Evolutionary conservation across 2,888 invertebrate species (phyloP).

Genomic region (Tenthredo distinguenda): DNA sequence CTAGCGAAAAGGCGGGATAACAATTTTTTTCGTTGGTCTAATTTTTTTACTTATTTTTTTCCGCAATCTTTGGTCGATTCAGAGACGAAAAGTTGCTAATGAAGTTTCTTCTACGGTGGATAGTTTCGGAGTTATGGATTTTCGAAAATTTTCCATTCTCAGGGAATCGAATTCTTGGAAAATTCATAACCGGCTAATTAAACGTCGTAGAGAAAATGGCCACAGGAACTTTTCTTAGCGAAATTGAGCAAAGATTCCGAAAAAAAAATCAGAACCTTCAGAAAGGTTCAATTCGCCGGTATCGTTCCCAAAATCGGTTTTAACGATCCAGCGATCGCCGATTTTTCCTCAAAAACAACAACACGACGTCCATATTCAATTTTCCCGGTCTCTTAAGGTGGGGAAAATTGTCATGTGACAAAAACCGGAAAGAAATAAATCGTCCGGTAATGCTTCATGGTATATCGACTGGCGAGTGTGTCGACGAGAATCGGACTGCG

Average conservation of each 20-base stretch:
- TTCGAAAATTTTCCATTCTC: neutral
- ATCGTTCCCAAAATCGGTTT: neutral
- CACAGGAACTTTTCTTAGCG: neutral
- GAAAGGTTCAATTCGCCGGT: neutral
- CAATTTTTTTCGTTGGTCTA: neutral
- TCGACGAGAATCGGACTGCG: conserved; percentile 9
- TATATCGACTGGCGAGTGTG: conserved; percentile 29
- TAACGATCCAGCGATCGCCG: neutral
- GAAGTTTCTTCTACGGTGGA: neutral
- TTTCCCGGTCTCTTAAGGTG: neutral
- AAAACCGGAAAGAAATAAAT: neutral
- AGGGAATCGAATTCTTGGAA: neutral
- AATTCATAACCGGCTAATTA: neutral
- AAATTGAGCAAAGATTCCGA: neutral
- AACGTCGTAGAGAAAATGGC: neutral
- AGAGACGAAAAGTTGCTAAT: neutral
- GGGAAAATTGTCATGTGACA: neutral
- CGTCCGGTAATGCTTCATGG: neutral
- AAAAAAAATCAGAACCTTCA: neutral
- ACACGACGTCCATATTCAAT: neutral
- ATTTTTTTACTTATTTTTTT: neutral
- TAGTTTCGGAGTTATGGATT: neutral
- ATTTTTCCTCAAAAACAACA: neutral
- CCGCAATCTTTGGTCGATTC: neutral
- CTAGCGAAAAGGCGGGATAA: neutral